Evolutionary conservation across 2,888 invertebrate species (phyloP), one percentile per base, ranked within the genome.

Genomic region (Rapana venosa): DNA sequence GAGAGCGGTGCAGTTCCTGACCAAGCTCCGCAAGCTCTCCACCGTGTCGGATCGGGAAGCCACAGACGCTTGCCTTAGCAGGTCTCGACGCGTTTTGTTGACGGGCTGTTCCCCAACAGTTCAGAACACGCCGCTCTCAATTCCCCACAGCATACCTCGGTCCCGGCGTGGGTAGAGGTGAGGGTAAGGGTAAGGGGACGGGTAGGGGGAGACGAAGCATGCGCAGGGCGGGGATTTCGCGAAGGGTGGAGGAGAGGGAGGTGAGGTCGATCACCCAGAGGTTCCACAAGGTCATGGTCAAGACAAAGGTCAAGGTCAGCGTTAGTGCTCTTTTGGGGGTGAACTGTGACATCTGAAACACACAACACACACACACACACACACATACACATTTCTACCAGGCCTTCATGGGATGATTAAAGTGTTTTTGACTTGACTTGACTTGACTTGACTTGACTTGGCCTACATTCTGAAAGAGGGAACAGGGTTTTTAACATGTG

Each of bases 1-100:
- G n/a, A 85, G 58, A 58, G 58, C 56, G 58, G 84, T 30, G 58
- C 84, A 85, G 84, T 85, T 58, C 15, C 17, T 26, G n/a, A 58
- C 15, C 58, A 85, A 13, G 15, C 17, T 30, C 84, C 30, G 26
- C 84, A 85, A 58, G 6, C 30, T 58, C 0, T 58, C 58, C 8
- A 85, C 30, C 5, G 30, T 2, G 26, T 85, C 84, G 1, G n/a
- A 5, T 2, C 5, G 15, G 0, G 56, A 56, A 8, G 83, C 36
- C 26, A n/a, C 4, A 13, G 83, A n/a, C 26, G 0, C 26, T 30
- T 58, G 56, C 84, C 30, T 30, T 30, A 85, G 17, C 84, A 15
- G 4, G 2, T 58, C 30, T n/a, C 56, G 15, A 15, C 84, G 84
- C 17, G 58, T 58, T 1, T 11, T 15, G 84, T 85, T 85, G 58